Evolutionary conservation across 1,140 invertebrate species (phyloP).

Genomic region (Nebria ingens): DNA sequence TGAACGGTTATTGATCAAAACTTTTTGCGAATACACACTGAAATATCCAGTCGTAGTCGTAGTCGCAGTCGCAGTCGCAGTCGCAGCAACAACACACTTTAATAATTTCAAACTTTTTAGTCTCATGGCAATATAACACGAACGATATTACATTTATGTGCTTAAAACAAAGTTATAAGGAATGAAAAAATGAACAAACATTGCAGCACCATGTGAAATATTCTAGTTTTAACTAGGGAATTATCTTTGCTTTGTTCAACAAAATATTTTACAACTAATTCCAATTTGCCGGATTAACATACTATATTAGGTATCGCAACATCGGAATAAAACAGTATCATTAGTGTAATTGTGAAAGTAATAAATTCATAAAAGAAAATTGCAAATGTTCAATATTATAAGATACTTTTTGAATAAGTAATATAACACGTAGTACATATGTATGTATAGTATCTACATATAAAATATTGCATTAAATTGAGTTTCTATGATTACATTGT

Average conservation of each 20-base stretch:
- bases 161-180: not conserved
- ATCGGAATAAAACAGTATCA: too few relatives aligned
- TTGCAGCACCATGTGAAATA: not conserved
- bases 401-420: too few relatives aligned
- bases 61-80: not conserved
- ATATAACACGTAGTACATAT: too few relatives aligned
- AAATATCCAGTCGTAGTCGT: not conserved
- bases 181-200: not conserved
- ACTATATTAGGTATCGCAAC: too few relatives aligned
- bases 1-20: not conserved
- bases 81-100: not conserved
- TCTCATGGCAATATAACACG: not conserved
- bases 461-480: too few relatives aligned
- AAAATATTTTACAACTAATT: too few relatives aligned
- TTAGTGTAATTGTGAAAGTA: too few relatives aligned
- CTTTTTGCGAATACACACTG: not conserved
- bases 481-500: too few relatives aligned
- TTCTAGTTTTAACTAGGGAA: not conserved
- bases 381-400: too few relatives aligned
- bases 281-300: too few relatives aligned
- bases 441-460: too few relatives aligned
- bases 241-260: not conserved
- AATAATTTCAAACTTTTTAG: not conserved
- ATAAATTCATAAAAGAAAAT: too few relatives aligned
- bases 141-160: not conserved